Evolutionary conservation across 2,888 invertebrate genomes (phyloP), one percentile per base, ranked within the genome.

Genomic region (Geophilus truncorum): DNA sequence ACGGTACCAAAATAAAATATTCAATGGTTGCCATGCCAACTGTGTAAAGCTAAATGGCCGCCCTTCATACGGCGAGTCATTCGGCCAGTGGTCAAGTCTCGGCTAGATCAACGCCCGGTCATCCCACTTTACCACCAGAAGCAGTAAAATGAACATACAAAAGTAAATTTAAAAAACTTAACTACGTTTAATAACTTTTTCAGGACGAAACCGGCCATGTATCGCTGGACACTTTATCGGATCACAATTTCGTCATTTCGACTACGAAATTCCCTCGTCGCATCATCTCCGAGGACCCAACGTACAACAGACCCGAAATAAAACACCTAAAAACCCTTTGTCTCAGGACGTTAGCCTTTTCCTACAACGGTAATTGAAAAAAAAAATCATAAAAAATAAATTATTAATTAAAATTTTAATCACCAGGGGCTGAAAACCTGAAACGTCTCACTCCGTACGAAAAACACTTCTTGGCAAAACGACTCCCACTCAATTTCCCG

Each of bases 211-310:
- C 7, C 6, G 57, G 23, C 4, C 3, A 57, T 21, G 23, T 23
- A 21, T 23, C 21, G 21, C 25, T 18, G 1, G 76, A 76, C 15
- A 18, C 79, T 3, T 79, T 79, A 57, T 51, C 79, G 7, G 57
- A 79, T n/a, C 40, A 34, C 25, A 28, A 32, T 7, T 34, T 79
- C 28, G 18, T 28, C 18, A 51, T 51, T 51, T 79, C 57, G 32
- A 28, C 25, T 2, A 28, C 32, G 7, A 40, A 57, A 51, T 51
- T 25, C 28, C 79, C 79, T 21, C 45, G 79, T 9, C 45, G 79
- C 10, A 79, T 79, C 23, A 51, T 79, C 23, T 51, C 79, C 25
- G 79, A 79, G 28, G 79, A 79, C 28, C 79, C 79, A 7, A 51
- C 45, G 5, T 79, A 79, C 57, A 79, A 79, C 28, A 2, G 40